phyloP scores from a whole-genome alignment of 2,113 vertebrate genomes.

The Scopus umbretta region DNA sequence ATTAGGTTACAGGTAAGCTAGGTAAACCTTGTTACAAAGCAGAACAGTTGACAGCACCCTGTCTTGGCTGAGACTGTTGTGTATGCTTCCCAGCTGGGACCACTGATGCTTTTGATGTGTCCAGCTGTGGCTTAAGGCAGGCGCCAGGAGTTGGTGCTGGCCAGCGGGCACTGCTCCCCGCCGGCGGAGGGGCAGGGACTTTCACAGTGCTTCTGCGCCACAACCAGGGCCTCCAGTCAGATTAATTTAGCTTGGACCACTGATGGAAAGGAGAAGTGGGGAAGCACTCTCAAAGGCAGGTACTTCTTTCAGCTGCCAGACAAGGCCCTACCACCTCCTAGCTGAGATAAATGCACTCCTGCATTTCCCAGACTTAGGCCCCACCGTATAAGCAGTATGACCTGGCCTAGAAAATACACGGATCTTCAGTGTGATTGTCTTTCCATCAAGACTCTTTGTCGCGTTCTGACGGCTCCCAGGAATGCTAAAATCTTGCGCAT shows the following conservation, averaged over 20 bases:
- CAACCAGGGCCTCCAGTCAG: not conserved
- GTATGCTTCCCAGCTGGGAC: not conserved
- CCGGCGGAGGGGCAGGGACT: not conserved
- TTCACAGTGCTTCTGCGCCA: not conserved
- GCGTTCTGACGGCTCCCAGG: not conserved
- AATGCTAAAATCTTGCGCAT: not conserved
- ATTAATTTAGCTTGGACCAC: not conserved
- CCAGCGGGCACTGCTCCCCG: fast-evolving
- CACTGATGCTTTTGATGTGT: not conserved
- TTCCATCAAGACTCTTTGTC: not conserved
- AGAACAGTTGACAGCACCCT: not conserved
- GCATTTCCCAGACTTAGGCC: not conserved
- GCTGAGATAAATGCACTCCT: not conserved
- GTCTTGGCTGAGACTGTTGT: not conserved
- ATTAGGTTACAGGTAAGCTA: not conserved
- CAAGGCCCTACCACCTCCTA: not conserved
- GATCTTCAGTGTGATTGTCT: not conserved
- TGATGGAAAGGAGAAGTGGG: not conserved
- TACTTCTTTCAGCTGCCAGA: not conserved
- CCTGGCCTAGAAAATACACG: not conserved
- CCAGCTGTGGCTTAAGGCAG: not conserved
- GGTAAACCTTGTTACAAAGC: not conserved
- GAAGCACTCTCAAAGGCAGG: not conserved
- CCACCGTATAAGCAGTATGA: not conserved
- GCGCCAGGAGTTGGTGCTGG: not conserved